Conservation (phyloP, 2,888 invertebrate species). For the Willowsia nigromaculata region DNA sequence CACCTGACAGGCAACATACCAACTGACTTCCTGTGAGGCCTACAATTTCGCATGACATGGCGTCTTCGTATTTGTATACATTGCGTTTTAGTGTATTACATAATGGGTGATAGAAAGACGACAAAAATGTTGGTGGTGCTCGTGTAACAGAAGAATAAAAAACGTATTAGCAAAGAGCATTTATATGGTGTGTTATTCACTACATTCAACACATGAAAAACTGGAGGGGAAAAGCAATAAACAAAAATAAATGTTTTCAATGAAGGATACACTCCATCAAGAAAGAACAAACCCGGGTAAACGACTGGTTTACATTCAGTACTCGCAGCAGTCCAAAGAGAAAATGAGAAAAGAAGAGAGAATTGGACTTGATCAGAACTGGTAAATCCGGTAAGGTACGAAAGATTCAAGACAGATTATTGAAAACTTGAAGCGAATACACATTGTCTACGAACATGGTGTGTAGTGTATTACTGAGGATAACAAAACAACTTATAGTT, state of each 20-base stretch:
- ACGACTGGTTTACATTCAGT: not conserved
- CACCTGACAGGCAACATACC: not conserved
- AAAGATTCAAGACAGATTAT: constrained; percentile 32
- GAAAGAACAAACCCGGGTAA: not conserved
- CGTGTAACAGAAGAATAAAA: not conserved
- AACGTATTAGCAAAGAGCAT: not conserved
- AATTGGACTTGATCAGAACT: not conserved
- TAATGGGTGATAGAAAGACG: too few species aligned
- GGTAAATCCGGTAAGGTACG: not conserved
- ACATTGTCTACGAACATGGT: too few species aligned
- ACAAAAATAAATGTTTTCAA: not conserved
- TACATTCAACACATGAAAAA: not conserved
- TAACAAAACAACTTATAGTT: not conserved
- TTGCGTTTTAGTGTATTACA: too few species aligned
- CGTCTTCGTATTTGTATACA: not conserved
- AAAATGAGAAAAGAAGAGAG: not conserved
- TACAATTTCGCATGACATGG: not conserved
- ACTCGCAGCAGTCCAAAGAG: not conserved
- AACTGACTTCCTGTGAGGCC: constrained; percentile 26
- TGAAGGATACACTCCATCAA: not conserved
- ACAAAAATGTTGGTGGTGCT: too few species aligned
- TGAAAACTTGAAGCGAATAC: not conserved
- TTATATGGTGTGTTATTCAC: not conserved
- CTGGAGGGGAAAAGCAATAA: not conserved
- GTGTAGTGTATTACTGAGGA: too few species aligned